These are phyloP conservation scores for Colletes latitarsis DNA, from an alignment of 1,140 invertebrate genomes.

Conservation along the genomic window DNA sequence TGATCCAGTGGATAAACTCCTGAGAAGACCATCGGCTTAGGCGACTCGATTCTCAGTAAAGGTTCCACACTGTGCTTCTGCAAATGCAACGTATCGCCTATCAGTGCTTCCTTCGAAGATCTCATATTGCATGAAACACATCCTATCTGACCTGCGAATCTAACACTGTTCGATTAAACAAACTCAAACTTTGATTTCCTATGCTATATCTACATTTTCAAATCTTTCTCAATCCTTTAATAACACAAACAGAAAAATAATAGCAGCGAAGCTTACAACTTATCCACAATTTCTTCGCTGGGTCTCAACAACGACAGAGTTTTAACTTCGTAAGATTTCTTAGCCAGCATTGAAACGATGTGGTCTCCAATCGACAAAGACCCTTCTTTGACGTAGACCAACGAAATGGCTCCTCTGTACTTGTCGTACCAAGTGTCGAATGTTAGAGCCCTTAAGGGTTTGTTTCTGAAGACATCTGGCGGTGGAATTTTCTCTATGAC, in stretches of 20 bases:
- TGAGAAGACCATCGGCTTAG: slow-evolving; percentile 96
- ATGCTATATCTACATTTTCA: neutral
- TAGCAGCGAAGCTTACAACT: slow-evolving; percentile 84
- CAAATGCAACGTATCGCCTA: slow-evolving; percentile 93
- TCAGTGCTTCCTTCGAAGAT: slow-evolving; percentile 87
- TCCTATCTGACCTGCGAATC: slow-evolving; percentile 89
- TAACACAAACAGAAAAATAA: slow-evolving; percentile 13
- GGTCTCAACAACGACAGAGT: slow-evolving; percentile 91
- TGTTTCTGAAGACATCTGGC: slow-evolving; percentile 84
- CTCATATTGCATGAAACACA: slow-evolving; percentile 92
- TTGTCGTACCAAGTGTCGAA: slow-evolving; percentile 98
- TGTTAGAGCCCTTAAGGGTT: slow-evolving; percentile 89
- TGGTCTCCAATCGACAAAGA: slow-evolving; percentile 85
- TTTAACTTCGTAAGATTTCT: slow-evolving; percentile 90
- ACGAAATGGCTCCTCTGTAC: slow-evolving; percentile 91
- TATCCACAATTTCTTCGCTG: slow-evolving; percentile 85
- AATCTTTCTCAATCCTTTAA: slow-evolving; percentile 6
- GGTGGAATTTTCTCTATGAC: slow-evolving; percentile 90
- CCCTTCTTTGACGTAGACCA: slow-evolving; percentile 91
- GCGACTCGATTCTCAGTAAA: slow-evolving; percentile 85
- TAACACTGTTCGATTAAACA: neutral
- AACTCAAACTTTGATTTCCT: neutral
- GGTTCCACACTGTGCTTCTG: slow-evolving; percentile 82
- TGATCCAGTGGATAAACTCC: slow-evolving; percentile 97
- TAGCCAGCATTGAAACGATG: slow-evolving; percentile 84